Conservation (phyloP, 2,888 invertebrate genomes). For the Druceiella hillmani region DNA sequence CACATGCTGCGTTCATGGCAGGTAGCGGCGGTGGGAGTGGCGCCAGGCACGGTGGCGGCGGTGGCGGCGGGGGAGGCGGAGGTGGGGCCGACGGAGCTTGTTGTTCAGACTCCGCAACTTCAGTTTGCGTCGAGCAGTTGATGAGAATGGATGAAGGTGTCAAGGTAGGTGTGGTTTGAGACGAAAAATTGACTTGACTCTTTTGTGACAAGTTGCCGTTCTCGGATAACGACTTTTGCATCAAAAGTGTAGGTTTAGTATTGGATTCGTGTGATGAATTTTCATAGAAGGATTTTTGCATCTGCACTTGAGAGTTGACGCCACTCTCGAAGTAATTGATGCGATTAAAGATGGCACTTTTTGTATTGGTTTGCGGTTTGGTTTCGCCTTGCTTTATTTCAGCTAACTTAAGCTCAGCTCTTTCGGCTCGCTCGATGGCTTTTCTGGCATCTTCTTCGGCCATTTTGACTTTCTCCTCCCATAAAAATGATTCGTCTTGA, state of each 20-base stretch:
- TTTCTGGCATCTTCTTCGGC: slow-evolving; percentile 63
- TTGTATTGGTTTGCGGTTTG: slow-evolving; percentile 18
- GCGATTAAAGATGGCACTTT: slow-evolving; percentile 35
- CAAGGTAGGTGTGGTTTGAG: too few species aligned
- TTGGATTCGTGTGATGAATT: too few species aligned
- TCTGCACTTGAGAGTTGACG: too few species aligned
- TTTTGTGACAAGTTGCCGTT: too few species aligned
- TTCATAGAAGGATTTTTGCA: too few species aligned
- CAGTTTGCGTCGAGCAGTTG: too few species aligned
- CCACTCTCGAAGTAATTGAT: slow-evolving; percentile 44
- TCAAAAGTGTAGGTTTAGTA: too few species aligned
- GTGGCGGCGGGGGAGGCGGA: slow-evolving; percentile 27
- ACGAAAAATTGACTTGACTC: too few species aligned
- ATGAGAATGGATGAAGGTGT: too few species aligned
- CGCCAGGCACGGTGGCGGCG: slow-evolving; percentile 42
- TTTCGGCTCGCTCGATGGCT: slow-evolving; percentile 56
- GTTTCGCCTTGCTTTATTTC: slow-evolving; percentile 24
- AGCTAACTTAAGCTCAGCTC: slow-evolving; percentile 32
- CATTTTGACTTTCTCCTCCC: slow-evolving; percentile 64
- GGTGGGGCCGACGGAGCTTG: slow-evolving; percentile 25
- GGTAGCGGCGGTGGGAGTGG: slow-evolving; percentile 41
- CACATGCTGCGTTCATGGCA: slow-evolving; percentile 27
- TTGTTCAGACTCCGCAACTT: too few species aligned
- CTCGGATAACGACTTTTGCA: too few species aligned
- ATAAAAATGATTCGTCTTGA: slow-evolving; percentile 60